Evolutionary conservation across 2,113 vertebrate genomes (phyloP), one percentile per base, ranked within the genome.

Genomic region (Spheniscus mendiculus): DNA sequence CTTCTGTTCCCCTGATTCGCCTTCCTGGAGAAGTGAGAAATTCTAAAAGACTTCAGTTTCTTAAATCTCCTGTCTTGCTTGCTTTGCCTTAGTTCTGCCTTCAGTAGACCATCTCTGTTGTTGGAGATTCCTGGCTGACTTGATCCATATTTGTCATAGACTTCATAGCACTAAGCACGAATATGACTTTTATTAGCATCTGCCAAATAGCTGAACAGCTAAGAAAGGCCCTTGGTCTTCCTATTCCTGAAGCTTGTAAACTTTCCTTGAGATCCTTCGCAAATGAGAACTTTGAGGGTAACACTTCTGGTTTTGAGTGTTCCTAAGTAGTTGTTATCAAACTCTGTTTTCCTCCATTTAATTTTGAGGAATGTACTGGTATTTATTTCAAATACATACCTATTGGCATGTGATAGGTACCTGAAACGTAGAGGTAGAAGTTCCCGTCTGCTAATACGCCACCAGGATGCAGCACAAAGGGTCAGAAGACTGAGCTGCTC

Each of bases 41-140:
- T 32, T 58, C 19, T 42, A n/a, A 11, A 83, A 77, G 16, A 56
- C 67, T 89, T 69, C 36, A 30, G 52, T 67, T 62, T 40, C 14
- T 65, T 55, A 53, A 56, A 26, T 78, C 29, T 89, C 21, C 27
- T 15, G 23, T 59, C 52, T 87, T 85, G 25, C 42, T 61, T 71
- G 40, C 65, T 85, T 92, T 94, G 83, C 91, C 73, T 84, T 92
- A 47, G 44, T 87, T 86, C 59, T 93, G 66, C 49, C 38, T 91
- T 91, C 83, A 36, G 47, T 61, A 71, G 52, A 40, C 10, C 23
- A 3, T 65, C 36, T 79, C 15, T 40, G 3, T 58, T 73, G 29
- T 53, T 80, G 32, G 90, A 94, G 61, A 47, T 63, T 56, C n/a
- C 22, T 83, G 83, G 30, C 44, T 89, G 61, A 89, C 44, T 66